Percentiles rank a stretch among this genome's conserved stretches.
These are phyloP conservation scores for Bradypodion pumilum DNA, from an alignment of 2,797 vertebrate genomes.

Conservation along the genomic window DNA sequence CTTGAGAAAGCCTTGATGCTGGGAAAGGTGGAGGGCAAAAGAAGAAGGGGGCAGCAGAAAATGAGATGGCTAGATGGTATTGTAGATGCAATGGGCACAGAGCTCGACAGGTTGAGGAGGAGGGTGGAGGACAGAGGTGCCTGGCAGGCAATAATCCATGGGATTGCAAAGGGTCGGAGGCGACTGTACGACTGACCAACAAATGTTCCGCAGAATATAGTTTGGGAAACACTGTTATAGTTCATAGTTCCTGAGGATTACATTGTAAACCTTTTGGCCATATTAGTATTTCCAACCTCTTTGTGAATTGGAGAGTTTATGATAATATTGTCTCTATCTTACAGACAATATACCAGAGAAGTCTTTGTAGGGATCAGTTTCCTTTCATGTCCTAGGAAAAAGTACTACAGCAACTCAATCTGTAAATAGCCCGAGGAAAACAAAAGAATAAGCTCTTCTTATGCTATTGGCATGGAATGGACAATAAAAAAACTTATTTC, in stretches of 20 bases:
- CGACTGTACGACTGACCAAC: too few species aligned
- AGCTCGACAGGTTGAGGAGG: too few species aligned
- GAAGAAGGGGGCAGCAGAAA: too few species aligned
- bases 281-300: not conserved
- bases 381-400: not conserved
- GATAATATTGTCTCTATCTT: not conserved
- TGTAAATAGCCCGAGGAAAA: conserved; percentile 39
- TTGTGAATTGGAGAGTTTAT: conserved; percentile 1
- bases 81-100: too few species aligned
- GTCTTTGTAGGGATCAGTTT: not conserved
- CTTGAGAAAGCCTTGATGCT: too few species aligned
- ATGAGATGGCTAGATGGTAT: too few species aligned
- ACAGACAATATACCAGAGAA: not conserved
- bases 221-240: too few species aligned
- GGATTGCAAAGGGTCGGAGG: too few species aligned
- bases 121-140: too few species aligned
- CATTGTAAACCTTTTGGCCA: not conserved
- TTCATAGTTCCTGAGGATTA: not conserved
- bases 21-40: too few species aligned
- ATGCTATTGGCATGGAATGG: conserved; percentile 14
- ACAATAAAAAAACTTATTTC: conserved; percentile 42
- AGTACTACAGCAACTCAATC: not conserved
- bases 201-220: too few species aligned
- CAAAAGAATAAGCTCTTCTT: not conserved
- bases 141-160: too few species aligned